Percentiles rank a stretch among this genome's conserved stretches.
phyloP scores from a whole-genome alignment of 2,888 invertebrate genomes.

The Phengaris alcon region DNA sequence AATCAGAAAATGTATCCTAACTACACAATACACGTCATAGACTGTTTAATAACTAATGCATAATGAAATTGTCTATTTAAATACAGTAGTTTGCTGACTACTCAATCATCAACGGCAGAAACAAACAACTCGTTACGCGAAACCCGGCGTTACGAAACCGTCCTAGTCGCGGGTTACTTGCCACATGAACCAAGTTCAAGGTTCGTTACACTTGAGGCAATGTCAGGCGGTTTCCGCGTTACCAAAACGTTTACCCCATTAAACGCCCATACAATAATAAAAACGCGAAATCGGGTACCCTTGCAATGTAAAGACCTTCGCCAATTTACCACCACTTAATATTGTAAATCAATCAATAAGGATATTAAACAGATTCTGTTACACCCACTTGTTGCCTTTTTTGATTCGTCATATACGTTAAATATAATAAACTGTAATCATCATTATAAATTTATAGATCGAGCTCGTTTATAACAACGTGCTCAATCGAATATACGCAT shows the following conservation, averaged over 20 bases:
- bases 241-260: conserved; percentile 41
- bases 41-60: no score
- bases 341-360: conserved; percentile 23
- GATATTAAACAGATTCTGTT: conserved; percentile 38
- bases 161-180: conserved; percentile 16
- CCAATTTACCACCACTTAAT: conserved; percentile 1
- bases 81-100: neutral
- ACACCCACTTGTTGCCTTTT: conserved; percentile 27
- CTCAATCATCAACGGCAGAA: neutral
- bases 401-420: neutral
- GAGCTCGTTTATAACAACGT: conserved; percentile 14
- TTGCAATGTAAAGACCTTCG: conserved; percentile 21
- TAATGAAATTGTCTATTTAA: neutral
- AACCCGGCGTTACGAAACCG: conserved; percentile 24
- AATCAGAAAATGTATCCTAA: no score
- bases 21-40: no score
- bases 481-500: conserved; percentile 16
- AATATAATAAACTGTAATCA: conserved; percentile 13
- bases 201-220: conserved; percentile 48
- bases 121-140: conserved; percentile 4
- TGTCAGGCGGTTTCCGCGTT: conserved; percentile 55
- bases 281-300: conserved; percentile 20
- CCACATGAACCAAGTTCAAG: conserved; percentile 48
- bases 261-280: conserved; percentile 19
- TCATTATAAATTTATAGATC: conserved; percentile 16